Percentiles rank a stretch among this genome's conserved stretches.
These are phyloP conservation scores for Fissipunctia ypsillon DNA, from an alignment of 2,888 invertebrate genomes.

Conservation along the genomic window DNA sequence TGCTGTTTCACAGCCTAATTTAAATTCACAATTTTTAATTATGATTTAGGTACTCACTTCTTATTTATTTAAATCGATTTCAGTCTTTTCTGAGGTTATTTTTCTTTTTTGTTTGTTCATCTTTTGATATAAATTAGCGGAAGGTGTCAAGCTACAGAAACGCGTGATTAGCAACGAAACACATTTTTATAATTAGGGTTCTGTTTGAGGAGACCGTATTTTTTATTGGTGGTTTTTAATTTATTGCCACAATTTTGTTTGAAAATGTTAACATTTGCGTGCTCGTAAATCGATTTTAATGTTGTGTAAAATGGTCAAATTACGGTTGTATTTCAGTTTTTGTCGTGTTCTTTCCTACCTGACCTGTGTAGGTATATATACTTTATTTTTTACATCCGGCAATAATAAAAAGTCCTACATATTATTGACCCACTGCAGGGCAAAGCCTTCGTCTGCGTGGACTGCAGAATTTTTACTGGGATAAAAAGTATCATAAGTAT, in stretches of 20 bases:
- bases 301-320: constrained; percentile 52
- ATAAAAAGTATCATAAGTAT: no score
- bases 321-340: constrained; percentile 17
- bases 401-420: neutral
- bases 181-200: constrained; percentile 80
- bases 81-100: neutral
- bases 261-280: constrained; percentile 32
- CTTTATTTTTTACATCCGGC: neutral
- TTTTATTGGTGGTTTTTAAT: constrained; percentile 75
- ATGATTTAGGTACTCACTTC: neutral
- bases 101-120: constrained; percentile 19
- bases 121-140: constrained; percentile 70
- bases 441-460: neutral
- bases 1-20: neutral
- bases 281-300: constrained; percentile 50
- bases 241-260: constrained; percentile 73
- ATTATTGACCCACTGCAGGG: neutral
- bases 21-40: neutral
- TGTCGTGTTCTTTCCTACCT: neutral
- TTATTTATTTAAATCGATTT: neutral
- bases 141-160: constrained; percentile 81
- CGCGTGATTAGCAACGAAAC: constrained; percentile 82
- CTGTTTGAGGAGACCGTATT: constrained; percentile 62
- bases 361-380: neutral
- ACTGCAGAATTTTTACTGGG: no score